phyloP scores from a whole-genome alignment of 2,888 invertebrate species.

The Trachelus iudaicus region DNA sequence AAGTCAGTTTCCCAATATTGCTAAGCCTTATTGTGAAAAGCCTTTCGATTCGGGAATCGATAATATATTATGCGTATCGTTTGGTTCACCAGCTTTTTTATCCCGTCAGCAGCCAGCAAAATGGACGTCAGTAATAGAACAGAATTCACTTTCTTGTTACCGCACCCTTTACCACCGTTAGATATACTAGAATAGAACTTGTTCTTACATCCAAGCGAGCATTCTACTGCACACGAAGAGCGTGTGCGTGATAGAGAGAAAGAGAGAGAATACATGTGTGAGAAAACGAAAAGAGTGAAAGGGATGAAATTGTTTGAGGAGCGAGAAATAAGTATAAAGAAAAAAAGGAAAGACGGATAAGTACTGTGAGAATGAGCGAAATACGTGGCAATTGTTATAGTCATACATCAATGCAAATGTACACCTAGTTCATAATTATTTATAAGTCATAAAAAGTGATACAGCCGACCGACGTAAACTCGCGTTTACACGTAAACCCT shows the following conservation, averaged over 20 bases:
- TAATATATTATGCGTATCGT: background rate
- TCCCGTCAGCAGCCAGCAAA: background rate
- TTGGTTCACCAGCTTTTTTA: background rate
- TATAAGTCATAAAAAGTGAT: constrained; percentile 40
- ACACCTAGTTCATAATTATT: constrained; percentile 57
- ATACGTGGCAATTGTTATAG: constrained; percentile 57
- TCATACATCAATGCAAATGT: constrained; percentile 64
- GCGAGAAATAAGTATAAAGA: background rate
- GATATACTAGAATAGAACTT: background rate
- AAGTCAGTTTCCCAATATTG: background rate
- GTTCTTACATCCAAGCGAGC: background rate
- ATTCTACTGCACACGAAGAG: background rate
- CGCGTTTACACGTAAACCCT: constrained; percentile 32
- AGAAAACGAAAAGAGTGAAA: background rate
- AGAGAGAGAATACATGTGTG: background rate
- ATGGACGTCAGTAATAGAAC: background rate
- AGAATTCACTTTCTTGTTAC: background rate
- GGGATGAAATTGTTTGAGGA: background rate
- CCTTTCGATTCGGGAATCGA: background rate
- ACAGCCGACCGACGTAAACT: constrained; percentile 12
- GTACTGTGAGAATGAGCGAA: constrained; percentile 33
- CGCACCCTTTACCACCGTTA: background rate
- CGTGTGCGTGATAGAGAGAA: background rate
- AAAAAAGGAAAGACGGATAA: constrained; percentile 4
- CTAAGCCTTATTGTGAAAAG: background rate